Evolutionary conservation across 2,113 vertebrate species (phyloP), one percentile per base, ranked within the genome.

Genomic region (Notothenia coriiceps): DNA sequence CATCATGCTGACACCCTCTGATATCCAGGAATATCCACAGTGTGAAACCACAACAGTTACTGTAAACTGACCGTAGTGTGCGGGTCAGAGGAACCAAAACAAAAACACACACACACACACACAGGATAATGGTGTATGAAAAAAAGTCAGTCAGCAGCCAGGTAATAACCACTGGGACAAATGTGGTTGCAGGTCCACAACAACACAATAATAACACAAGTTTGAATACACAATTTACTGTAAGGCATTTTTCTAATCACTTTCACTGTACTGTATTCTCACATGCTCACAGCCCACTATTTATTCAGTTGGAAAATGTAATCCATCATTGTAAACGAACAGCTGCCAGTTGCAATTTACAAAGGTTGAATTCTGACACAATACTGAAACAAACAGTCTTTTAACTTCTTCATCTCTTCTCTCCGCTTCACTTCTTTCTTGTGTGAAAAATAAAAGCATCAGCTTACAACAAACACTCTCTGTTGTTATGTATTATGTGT

Each of bases 21-120:
- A 68, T 56, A 70, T 76, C 62, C 40, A 47, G 71, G 52, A 77
- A 83, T 40, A 77, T 29, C 64, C 22, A 29, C 9, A 44, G 9
- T 13, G 49, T 47, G 9, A 76, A 68, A 71, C 14, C n/a, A 40
- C 47, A 62, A 44, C 18, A 46, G 51, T 66, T 73, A 72, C 62
- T 43, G 72, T 76, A 76, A 85, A 79, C 50, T 15, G 2, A n/a
- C 40, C 40, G 35, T 7, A 25, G 43, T 14, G 46, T 74, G 65
- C 11, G 57, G 70, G 70, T 81, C 69, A 70, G 33, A 22, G n/a
- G 20, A 70, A 50, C 18, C 20, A 20, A 40, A 75, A 13, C 6
- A 20, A 46, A 47, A 29, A 10, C n/a, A 69, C 7, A 25, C 51
- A 70, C 9, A 13, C 20, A 33, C 25, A 51, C 29, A 18, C 6